Percentiles rank a stretch among this genome's conserved stretches.
Evolutionary conservation across 2,888 invertebrate genomes (phyloP).

Genomic region (Plutella xylostella): DNA sequence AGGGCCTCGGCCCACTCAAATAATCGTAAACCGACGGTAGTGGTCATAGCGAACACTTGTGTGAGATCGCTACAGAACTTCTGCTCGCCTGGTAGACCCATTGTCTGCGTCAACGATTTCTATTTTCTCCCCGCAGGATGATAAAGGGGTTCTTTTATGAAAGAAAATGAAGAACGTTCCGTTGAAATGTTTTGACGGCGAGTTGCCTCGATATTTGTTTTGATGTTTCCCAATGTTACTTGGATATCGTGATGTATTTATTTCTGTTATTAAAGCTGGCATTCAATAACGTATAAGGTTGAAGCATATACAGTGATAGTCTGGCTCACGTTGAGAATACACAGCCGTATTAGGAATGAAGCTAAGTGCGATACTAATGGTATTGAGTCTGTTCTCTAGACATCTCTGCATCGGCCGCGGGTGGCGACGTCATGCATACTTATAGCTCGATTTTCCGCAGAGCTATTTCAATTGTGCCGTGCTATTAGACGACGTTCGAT

Average conservation of each 20-base stretch:
- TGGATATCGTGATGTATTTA: too few species aligned
- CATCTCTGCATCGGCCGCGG: slow-evolving; percentile 44
- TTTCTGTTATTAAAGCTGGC: too few species aligned
- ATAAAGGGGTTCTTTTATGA: too few species aligned
- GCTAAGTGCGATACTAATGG: slow-evolving; percentile 30
- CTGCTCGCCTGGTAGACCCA: slow-evolving; percentile 30
- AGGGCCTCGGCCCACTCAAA: slow-evolving; percentile 44
- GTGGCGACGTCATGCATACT: slow-evolving; percentile 57
- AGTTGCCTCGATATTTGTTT: too few species aligned
- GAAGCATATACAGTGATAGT: slow-evolving; percentile 3
- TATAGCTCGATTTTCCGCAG: slow-evolving; percentile 59
- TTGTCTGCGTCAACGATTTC: slow-evolving; percentile 30
- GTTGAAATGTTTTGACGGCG: too few species aligned
- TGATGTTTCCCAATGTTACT: too few species aligned
- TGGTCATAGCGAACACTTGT: slow-evolving; percentile 56
- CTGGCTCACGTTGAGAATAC: slow-evolving; percentile 11
- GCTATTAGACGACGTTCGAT: slow-evolving; percentile 51
- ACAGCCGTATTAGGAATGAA: slow-evolving; percentile 25
- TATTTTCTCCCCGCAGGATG: too few species aligned
- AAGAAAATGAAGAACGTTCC: too few species aligned
- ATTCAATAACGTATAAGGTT: background rate
- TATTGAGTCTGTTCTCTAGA: slow-evolving; percentile 36
- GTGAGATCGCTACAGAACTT: slow-evolving; percentile 24
- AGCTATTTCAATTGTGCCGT: slow-evolving; percentile 56
- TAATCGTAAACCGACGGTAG: slow-evolving; percentile 53